These are phyloP conservation scores for Tachysurus fulvidraco DNA, from an alignment of 2,113 vertebrate species.

Conservation along the genomic window DNA sequence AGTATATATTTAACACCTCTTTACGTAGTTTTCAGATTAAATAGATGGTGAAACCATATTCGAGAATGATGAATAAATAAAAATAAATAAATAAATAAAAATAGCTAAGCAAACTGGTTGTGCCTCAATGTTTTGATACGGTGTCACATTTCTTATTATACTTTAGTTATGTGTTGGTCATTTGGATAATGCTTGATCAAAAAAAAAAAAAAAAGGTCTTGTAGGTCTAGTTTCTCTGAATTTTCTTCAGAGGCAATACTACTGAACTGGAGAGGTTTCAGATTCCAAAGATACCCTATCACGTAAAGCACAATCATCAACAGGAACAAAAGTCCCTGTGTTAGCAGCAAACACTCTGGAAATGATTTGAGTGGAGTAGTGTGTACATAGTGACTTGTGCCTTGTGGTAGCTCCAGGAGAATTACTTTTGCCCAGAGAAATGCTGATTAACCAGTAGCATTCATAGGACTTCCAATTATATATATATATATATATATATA, in stretches of 20 bases:
- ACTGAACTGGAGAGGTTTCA: slow-evolving; percentile 25
- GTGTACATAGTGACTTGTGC: slow-evolving; percentile 24
- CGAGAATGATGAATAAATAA: slow-evolving; percentile 27
- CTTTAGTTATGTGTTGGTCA: neutral
- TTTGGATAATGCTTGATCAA: neutral
- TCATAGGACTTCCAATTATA: neutral
- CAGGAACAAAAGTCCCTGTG: slow-evolving; percentile 47
- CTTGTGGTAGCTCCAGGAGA: slow-evolving; percentile 20
- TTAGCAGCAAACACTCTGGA: slow-evolving; percentile 43
- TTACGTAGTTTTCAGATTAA: slow-evolving; percentile 71
- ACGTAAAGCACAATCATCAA: slow-evolving; percentile 37
- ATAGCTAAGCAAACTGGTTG: slow-evolving; percentile 27
- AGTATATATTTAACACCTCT: slow-evolving; percentile 38
- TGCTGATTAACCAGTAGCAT: slow-evolving; percentile 31
- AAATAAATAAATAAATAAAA: slow-evolving; percentile 14
- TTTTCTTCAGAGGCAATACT: neutral
- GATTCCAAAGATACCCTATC: slow-evolving; percentile 45
- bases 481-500: too few species aligned
- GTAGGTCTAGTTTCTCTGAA: neutral
- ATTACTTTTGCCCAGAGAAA: slow-evolving; percentile 44
- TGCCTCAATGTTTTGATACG: slow-evolving; percentile 3
- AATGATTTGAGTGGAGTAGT: slow-evolving; percentile 36
- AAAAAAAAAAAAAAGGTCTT: neutral
- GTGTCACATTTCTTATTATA: slow-evolving; percentile 30
- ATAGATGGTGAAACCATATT: slow-evolving; percentile 56